Evolutionary conservation across 2,113 vertebrate species (phyloP).

Genomic region (Nothoprocta pentlandii): DNA sequence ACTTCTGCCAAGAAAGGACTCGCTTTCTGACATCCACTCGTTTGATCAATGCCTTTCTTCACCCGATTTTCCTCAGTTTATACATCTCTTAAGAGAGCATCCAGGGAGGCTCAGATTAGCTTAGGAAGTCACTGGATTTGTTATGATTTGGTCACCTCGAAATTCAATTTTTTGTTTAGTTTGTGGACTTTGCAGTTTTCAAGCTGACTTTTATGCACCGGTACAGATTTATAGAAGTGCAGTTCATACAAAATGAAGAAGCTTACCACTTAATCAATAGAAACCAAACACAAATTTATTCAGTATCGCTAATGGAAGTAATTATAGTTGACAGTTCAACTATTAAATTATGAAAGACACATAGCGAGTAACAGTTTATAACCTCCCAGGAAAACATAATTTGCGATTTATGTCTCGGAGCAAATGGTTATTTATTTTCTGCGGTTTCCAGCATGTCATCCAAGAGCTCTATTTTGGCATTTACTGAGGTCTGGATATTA

Average conservation of each 20-base stretch:
- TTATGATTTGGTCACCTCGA: neutral
- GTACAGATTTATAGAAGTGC: slow-evolving; percentile 16
- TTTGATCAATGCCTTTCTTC: neutral
- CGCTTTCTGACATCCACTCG: neutral
- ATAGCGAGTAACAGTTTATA: slow-evolving; percentile 17
- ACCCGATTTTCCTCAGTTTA: neutral
- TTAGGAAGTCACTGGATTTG: neutral
- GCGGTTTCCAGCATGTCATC: neutral
- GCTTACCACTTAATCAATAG: slow-evolving; percentile 64
- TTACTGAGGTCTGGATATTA: neutral
- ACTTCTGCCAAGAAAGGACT: neutral
- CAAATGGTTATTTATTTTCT: slow-evolving; percentile 47
- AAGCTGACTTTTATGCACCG: neutral
- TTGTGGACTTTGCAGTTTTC: neutral
- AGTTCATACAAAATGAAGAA: slow-evolving; percentile 29
- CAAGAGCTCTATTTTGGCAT: neutral
- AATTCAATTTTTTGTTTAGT: neutral
- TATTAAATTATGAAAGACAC: slow-evolving; percentile 50
- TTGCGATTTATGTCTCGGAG: slow-evolving; percentile 35
- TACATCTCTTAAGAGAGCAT: neutral
- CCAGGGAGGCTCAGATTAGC: neutral
- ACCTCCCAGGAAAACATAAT: slow-evolving; percentile 37
- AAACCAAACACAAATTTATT: slow-evolving; percentile 60
- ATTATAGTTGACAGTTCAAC: slow-evolving; percentile 40
- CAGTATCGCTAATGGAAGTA: slow-evolving; percentile 41